These are phyloP conservation scores for Leptopterna dolabrata DNA, from an alignment of 2,888 invertebrate genomes.

Conservation along the genomic window DNA sequence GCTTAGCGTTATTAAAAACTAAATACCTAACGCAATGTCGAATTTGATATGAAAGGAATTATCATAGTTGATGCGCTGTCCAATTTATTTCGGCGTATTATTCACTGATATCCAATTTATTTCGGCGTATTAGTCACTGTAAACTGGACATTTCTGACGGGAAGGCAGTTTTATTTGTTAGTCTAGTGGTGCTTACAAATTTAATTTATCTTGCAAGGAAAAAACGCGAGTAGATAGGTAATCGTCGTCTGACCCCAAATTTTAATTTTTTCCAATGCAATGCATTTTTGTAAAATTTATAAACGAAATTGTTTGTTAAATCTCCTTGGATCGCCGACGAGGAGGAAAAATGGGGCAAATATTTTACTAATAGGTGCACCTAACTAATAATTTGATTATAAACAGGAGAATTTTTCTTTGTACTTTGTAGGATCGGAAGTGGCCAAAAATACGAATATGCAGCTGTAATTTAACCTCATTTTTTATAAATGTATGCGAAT, in stretches of 20 bases:
- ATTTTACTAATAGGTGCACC: background rate
- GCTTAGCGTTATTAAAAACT: too few relatives aligned
- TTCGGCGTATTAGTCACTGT: background rate
- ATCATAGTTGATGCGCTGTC: too few relatives aligned
- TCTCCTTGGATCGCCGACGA: background rate
- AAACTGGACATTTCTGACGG: background rate
- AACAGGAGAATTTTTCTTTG: background rate
- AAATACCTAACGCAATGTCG: too few relatives aligned
- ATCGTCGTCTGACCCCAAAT: background rate
- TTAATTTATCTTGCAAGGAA: background rate
- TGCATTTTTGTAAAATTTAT: background rate
- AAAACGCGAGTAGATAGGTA: background rate
- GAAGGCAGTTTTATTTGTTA: background rate
- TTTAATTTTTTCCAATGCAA: background rate
- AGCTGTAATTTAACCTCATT: background rate
- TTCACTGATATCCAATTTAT: too few relatives aligned
- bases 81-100: background rate
- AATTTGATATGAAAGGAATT: too few relatives aligned
- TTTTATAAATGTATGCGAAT: slow-evolving; percentile 12
- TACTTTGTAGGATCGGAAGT: background rate
- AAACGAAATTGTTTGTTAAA: background rate
- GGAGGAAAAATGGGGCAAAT: background rate
- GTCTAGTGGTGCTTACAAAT: background rate
- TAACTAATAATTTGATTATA: background rate
- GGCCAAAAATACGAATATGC: background rate